These are phyloP conservation scores for Beaufortia kweichowensis DNA, from an alignment of 2,113 vertebrate species.

Conservation along the genomic window DNA sequence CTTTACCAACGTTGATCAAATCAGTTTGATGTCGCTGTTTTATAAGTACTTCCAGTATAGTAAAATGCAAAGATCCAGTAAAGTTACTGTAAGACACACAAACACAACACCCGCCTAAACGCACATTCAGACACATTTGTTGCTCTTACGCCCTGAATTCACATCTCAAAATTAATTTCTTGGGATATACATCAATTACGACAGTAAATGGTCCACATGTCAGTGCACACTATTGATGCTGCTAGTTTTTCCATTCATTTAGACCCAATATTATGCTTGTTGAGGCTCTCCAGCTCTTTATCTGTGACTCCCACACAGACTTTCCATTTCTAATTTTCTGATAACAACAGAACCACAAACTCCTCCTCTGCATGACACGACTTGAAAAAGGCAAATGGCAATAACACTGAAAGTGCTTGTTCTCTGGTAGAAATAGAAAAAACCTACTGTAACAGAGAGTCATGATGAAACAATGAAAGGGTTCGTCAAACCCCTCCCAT, in stretches of 20 bases:
- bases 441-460: conserved; percentile 28
- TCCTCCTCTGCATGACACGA: conserved; percentile 66
- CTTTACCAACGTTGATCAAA: no score
- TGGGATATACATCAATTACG: conserved; percentile 14
- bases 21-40: no score
- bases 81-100: no score
- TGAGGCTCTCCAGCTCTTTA: conserved; percentile 69
- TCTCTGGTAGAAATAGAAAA: conserved; percentile 24
- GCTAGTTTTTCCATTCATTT: conserved; percentile 67
- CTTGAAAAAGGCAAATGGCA: conserved; percentile 68
- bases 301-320: conserved; percentile 70
- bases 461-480: conserved; percentile 6
- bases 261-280: conserved; percentile 64
- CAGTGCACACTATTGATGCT: conserved; percentile 67
- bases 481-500: conserved; percentile 22
- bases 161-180: background rate
- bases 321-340: conserved; percentile 78
- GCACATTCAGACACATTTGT: background rate
- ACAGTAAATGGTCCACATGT: conserved; percentile 42
- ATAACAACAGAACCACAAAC: conserved; percentile 70
- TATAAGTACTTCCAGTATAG: no score
- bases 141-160: background rate
- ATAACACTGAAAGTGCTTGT: conserved; percentile 61
- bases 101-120: no score
- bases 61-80: no score